Evolutionary conservation across 1,140 invertebrate species (phyloP).

Genomic region (Diabrotica virgifera): DNA sequence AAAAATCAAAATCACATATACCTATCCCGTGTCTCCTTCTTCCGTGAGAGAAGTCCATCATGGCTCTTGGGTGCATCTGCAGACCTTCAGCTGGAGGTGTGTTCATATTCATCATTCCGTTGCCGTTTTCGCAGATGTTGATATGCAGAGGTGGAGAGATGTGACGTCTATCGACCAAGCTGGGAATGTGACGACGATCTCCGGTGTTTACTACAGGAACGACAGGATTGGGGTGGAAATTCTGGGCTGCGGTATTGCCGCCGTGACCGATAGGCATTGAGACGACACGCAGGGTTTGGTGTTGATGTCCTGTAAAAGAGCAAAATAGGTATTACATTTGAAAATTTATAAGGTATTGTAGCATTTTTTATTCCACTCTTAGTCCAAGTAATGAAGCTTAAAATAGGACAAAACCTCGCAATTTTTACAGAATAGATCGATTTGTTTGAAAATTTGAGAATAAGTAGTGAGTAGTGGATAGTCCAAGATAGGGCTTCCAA

Average conservation of each 20-base stretch:
- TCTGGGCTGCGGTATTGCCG: not conserved
- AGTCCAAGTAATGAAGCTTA: too few species aligned
- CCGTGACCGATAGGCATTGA: not conserved
- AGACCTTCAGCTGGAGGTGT: conserved; percentile 34
- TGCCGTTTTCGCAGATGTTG: conserved; percentile 45
- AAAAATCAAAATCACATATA: conserved; percentile 19
- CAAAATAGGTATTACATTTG: too few species aligned
- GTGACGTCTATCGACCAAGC: conserved; percentile 42
- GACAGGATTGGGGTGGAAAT: not conserved
- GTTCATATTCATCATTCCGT: conserved; percentile 28
- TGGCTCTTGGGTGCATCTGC: conserved; percentile 35
- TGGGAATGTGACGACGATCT: conserved; percentile 31
- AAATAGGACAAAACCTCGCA: too few species aligned
- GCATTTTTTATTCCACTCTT: too few species aligned
- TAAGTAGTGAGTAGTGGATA: too few species aligned
- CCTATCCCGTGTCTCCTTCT: conserved; percentile 44
- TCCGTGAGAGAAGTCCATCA: conserved; percentile 43
- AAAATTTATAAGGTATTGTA: too few species aligned
- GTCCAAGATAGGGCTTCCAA: too few species aligned
- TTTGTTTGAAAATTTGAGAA: too few species aligned
- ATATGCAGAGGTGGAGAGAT: conserved; percentile 48
- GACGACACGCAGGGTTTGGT: not conserved
- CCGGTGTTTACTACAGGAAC: conserved; percentile 10
- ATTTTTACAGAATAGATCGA: too few species aligned
- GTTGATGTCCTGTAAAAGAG: too few species aligned